Evolutionary conservation across 2,113 vertebrate genomes (phyloP), one percentile per base, ranked within the genome.

Genomic region (Stictonetta naevosa): DNA sequence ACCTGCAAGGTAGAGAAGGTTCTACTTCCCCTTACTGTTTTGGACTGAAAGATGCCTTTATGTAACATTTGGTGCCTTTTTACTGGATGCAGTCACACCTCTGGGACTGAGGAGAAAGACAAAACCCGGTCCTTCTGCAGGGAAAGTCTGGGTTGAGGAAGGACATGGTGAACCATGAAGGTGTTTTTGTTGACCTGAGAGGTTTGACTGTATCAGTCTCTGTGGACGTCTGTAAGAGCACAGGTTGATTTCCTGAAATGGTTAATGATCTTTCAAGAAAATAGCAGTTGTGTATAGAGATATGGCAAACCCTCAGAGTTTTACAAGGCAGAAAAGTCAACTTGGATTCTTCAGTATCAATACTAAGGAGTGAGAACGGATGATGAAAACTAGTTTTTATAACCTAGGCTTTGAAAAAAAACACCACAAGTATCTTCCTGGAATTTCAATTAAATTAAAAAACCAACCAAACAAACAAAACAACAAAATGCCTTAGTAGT

Each of bases 1-100:
- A 99, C 98, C 99, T 99, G 95, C 98, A 99, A 99, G 99, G 99
- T 99, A 99, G 98, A 99, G 98, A 98, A 98, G 98, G 98, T 98
- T 97, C 84, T 98, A 98, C 93, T 97, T 98, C 76, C 97, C 95
- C 66, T 98, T 98, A 92, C 93, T 94, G 96, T 85, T 98, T 98
- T 98, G 97, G 95, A 95, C 96, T 98, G 97, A 98, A 98, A 98
- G 97, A 97, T 98, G 97, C 95, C 98, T 96, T 95, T 69, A 96
- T 98, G 98, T 98, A 97, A 98, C 97, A 95, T 96, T 96, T 98
- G 60, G 66, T 98, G 96, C 97, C 68, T 96, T 93, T 87, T 95
- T 92, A 72, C 78, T 98, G 97, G 91, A 96, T 98, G 95, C 97
- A 97, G 97, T 98, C 97, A 97, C 91, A 97, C 92, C 91, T 97